Percentiles rank a stretch among this genome's conserved stretches.
These are phyloP conservation scores for Caenorhabditis virilis DNA, from an alignment of 2,888 invertebrate genomes.

Conservation along the genomic window DNA sequence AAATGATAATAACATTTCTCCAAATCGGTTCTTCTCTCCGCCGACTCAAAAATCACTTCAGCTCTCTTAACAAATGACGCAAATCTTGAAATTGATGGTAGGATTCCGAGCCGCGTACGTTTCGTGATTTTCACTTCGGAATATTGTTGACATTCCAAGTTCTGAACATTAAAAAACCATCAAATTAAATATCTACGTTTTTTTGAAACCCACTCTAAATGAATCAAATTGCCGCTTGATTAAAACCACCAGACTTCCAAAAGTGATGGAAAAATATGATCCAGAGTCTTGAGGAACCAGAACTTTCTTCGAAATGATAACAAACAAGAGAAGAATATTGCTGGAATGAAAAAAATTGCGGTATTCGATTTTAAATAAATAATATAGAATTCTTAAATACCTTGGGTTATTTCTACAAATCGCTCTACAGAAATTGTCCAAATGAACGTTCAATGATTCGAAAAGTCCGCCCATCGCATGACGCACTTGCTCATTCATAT, in stretches of 20 bases:
- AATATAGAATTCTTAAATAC: constrained; percentile 4
- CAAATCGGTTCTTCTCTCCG: constrained; percentile 84
- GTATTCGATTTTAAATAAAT: background rate
- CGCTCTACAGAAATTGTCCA: constrained; percentile 83
- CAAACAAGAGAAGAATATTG: constrained; percentile 90
- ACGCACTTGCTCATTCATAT: constrained; percentile 71
- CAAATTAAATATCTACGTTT: background rate
- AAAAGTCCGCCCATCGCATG: constrained; percentile 86
- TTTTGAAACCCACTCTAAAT: constrained; percentile 76
- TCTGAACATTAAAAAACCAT: constrained; percentile 26
- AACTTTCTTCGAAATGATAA: constrained; percentile 83
- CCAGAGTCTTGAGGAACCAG: constrained; percentile 80
- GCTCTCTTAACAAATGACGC: constrained; percentile 79
- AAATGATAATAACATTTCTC: constrained; percentile 79
- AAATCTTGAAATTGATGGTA: constrained; percentile 58
- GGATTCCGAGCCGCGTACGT: constrained; percentile 58
- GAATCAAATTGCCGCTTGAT: constrained; percentile 89
- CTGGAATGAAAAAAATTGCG: constrained; percentile 72
- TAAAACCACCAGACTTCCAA: constrained; percentile 83
- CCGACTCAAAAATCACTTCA: constrained; percentile 84
- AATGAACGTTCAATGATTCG: constrained; percentile 83
- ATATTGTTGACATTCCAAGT: constrained; percentile 44
- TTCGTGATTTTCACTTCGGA: constrained; percentile 54
- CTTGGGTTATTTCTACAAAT: constrained; percentile 73
- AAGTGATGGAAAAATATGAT: constrained; percentile 82